Percentiles rank a stretch among this genome's conserved stretches.
Evolutionary conservation across 2,888 invertebrate species (phyloP).

Genomic region (Dexiosoma caninum): DNA sequence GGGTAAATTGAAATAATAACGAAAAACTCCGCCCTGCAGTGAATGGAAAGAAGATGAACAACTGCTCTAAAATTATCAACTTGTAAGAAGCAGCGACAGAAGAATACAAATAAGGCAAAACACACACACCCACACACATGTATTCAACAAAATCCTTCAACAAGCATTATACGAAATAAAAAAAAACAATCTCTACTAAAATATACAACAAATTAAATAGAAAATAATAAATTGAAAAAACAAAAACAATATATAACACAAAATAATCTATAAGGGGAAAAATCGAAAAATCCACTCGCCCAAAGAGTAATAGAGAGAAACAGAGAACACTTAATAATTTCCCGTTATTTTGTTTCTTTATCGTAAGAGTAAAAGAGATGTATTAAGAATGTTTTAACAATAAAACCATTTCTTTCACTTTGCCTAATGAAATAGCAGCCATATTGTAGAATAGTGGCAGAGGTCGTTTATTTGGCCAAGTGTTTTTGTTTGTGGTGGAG

Average conservation of each 20-base stretch:
- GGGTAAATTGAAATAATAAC: constrained; percentile 74
- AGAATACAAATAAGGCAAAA: background rate
- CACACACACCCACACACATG: background rate
- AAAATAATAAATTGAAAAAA: constrained; percentile 57
- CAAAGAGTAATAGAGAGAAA: background rate
- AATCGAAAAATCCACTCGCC: no score
- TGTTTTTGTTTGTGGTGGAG: background rate
- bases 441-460: constrained; percentile 31
- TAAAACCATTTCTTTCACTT: constrained; percentile 8
- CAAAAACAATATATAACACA: constrained; percentile 5
- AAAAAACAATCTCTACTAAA: constrained; percentile 30
- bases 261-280: constrained; percentile 13
- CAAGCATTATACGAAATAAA: background rate
- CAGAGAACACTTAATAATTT: constrained; percentile 15
- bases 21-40: constrained; percentile 75
- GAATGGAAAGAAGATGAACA: constrained; percentile 45
- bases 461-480: background rate
- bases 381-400: background rate
- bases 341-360: constrained; percentile 53
- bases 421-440: constrained; percentile 22
- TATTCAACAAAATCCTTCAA: background rate
- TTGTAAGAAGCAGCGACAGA: constrained; percentile 28
- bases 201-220: constrained; percentile 59
- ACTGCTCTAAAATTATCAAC: constrained; percentile 18
- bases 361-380: background rate